Evolutionary conservation across 1,140 invertebrate genomes (phyloP).

Genomic region (Drosophila pectinifera): DNA sequence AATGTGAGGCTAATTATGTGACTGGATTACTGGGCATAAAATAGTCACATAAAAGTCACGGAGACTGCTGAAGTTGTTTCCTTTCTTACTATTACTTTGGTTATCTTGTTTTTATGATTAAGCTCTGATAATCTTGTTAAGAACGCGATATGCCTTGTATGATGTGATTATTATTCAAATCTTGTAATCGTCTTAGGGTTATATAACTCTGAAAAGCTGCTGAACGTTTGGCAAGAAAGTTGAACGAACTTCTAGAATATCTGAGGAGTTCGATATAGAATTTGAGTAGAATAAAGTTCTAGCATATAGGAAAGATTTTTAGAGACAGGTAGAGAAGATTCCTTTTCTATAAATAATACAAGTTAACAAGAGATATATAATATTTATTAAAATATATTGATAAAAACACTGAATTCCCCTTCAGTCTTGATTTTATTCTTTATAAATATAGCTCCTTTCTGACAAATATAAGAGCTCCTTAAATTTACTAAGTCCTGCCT

Average conservation of each 20-base stretch:
- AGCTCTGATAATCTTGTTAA: conserved; percentile 24
- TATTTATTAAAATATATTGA: no score
- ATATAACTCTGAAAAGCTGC: conserved; percentile 11
- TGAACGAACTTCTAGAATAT: conserved; percentile 21
- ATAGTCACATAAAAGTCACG: background rate
- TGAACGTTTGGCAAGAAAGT: background rate
- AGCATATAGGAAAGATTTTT: no score
- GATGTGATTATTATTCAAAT: conserved; percentile 8
- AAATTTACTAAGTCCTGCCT: no score
- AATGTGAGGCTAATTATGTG: conserved; percentile 27
- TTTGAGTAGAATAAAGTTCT: background rate
- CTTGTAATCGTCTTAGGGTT: conserved; percentile 14
- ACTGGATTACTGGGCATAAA: conserved; percentile 1
- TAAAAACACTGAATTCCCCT: no score
- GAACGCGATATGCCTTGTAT: background rate
- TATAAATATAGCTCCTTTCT: no score
- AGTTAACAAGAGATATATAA: no score
- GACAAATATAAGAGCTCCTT: no score
- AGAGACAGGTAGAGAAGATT: no score
- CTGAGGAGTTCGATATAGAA: background rate
- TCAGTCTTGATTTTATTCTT: no score
- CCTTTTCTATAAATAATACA: background rate
- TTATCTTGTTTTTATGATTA: background rate
- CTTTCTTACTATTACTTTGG: background rate
- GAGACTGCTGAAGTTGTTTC: background rate